phyloP scores from a whole-genome alignment of 2,888 invertebrate genomes.

The Anagyrus pseudococci region DNA sequence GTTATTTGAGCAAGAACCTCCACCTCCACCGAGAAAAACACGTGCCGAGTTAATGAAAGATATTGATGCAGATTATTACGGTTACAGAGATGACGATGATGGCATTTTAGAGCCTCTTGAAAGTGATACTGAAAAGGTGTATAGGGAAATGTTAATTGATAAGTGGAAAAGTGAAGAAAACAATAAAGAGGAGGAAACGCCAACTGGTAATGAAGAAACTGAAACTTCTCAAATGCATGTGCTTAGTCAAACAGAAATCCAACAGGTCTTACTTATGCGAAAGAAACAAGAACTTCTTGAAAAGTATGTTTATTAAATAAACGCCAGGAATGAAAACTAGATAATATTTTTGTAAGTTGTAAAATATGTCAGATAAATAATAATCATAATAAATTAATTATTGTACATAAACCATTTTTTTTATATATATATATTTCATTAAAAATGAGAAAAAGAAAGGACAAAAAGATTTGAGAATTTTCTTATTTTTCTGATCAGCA shows the following conservation, averaged over 20 bases:
- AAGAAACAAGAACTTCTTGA: constrained; percentile 92
- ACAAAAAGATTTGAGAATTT: neutral
- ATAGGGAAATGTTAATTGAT: constrained; percentile 68
- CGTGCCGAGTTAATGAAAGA: constrained; percentile 97
- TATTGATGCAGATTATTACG: constrained; percentile 99
- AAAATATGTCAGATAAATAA: constrained; percentile 6
- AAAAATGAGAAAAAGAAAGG: neutral
- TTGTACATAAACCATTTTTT: neutral
- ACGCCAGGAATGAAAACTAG: neutral
- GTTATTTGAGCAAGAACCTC: constrained; percentile 95
- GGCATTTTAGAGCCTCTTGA: constrained; percentile 92
- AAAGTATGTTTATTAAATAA: constrained; percentile 67
- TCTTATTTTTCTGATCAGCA: constrained; percentile 27
- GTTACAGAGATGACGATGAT: constrained; percentile 98
- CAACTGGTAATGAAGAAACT: constrained; percentile 56
- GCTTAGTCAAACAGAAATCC: constrained; percentile 93
- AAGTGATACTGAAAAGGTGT: constrained; percentile 76
- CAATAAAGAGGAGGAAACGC: constrained; percentile 64
- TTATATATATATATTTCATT: constrained; percentile 13
- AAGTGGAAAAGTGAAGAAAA: constrained; percentile 75
- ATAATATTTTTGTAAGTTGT: constrained; percentile 2
- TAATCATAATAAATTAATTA: neutral
- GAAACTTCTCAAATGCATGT: constrained; percentile 86
- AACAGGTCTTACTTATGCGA: constrained; percentile 85
- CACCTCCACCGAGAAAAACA: constrained; percentile 87